Evolutionary conservation across 2,888 invertebrate species (phyloP).

Genomic region (Drosophila formosana): DNA sequence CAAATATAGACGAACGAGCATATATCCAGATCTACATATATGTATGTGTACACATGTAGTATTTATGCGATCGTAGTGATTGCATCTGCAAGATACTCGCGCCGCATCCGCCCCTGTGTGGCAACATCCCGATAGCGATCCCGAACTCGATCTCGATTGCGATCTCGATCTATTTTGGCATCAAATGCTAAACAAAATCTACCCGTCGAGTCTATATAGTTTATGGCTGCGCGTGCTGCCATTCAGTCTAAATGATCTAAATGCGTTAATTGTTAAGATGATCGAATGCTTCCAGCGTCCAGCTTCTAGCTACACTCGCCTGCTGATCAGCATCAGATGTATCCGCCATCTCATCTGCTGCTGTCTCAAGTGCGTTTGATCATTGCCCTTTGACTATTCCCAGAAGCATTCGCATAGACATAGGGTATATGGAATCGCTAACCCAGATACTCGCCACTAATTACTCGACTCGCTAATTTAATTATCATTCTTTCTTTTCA

Average conservation of each 20-base stretch:
- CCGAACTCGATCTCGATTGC: background rate
- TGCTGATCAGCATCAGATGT: slow-evolving; percentile 43
- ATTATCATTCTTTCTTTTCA: background rate
- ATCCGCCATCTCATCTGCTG: slow-evolving; percentile 30
- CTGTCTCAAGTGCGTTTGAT: slow-evolving; percentile 69
- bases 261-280: slow-evolving; percentile 72
- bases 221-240: slow-evolving; percentile 66
- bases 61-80: slow-evolving; percentile 18
- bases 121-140: slow-evolving; percentile 20
- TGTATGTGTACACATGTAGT: background rate
- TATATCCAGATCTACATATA: background rate
- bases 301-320: background rate
- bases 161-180: slow-evolving; percentile 41
- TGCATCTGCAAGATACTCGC: slow-evolving; percentile 19
- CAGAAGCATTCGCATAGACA: background rate
- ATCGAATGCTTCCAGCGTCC: slow-evolving; percentile 27
- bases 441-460: background rate
- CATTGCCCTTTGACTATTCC: slow-evolving; percentile 30
- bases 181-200: slow-evolving; percentile 66
- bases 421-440: background rate
- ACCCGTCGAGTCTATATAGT: slow-evolving; percentile 18
- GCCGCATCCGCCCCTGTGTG: slow-evolving; percentile 22
- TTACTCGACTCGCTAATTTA: slow-evolving; percentile 1
- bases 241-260: slow-evolving; percentile 56
- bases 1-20: slow-evolving; percentile 3